Evolutionary conservation across 92 coral and sea anemone species (phyloP).

Genomic region (Desmophyllum pertusum): DNA sequence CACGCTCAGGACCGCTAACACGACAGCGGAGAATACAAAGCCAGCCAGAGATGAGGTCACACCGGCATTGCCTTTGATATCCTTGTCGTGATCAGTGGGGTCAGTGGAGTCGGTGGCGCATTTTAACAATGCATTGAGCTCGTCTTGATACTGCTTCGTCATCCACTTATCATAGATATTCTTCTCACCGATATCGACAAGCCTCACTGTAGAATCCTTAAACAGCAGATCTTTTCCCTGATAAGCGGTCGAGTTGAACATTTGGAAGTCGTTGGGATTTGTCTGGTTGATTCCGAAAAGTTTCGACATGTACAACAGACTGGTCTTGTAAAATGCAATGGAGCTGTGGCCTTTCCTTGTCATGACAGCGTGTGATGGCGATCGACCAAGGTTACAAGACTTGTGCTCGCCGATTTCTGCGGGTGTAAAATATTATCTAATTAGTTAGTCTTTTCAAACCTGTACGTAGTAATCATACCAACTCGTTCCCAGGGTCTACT

Average conservation of each 20-base stretch:
- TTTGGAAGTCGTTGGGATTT: conserved; percentile 26
- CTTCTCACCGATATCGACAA: conserved; percentile 28
- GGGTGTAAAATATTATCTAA: too few species aligned
- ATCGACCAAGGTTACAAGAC: conserved; percentile 18
- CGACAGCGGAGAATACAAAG: not conserved
- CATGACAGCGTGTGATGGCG: conserved; percentile 60
- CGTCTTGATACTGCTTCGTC: conserved; percentile 3
- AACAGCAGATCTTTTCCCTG: conserved; percentile 37
- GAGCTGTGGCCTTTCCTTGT: not conserved
- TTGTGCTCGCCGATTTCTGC: conserved; percentile 30
- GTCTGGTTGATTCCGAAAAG: conserved; percentile 21
- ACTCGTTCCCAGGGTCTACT: too few species aligned
- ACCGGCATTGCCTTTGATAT: not conserved
- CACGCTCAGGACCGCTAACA: not conserved
- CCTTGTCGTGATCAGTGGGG: not conserved
- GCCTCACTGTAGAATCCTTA: conserved; percentile 49
- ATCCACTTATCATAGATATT: conserved; percentile 41
- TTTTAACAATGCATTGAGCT: not conserved
- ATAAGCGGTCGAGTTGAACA: conserved; percentile 42
- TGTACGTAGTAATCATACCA: too few species aligned
- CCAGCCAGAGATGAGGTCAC: not conserved
- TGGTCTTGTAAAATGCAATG: conserved; percentile 3
- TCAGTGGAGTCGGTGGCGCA: not conserved
- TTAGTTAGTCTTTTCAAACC: too few species aligned
- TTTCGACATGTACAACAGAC: conserved; percentile 38